A percentile compares a stretch with the other conserved stretches of the same genome.
These are phyloP conservation scores for Cheilosia impressa DNA, from an alignment of 2,888 invertebrate genomes.

Conservation along the genomic window DNA sequence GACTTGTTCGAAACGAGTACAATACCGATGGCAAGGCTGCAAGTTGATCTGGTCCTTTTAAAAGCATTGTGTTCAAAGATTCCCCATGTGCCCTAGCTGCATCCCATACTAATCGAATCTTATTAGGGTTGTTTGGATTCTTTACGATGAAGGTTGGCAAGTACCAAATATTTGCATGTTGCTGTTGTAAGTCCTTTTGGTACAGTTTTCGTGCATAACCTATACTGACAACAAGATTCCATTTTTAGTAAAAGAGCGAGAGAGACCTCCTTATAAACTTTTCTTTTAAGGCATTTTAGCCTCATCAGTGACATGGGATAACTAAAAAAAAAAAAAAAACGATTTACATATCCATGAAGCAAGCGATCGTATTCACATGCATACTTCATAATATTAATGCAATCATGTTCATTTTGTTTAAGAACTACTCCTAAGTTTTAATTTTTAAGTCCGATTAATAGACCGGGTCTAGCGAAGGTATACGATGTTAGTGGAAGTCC, in stretches of 20 bases:
- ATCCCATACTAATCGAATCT: conserved; percentile 77
- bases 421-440: conserved; percentile 39
- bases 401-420: conserved; percentile 5
- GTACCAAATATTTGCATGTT: conserved; percentile 64
- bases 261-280: conserved; percentile 77
- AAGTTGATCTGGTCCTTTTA: conserved; percentile 76
- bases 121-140: conserved; percentile 75
- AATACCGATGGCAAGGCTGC: neutral
- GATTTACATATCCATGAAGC: conserved; percentile 46
- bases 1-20: neutral
- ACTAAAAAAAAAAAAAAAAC: conserved; percentile 11
- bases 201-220: conserved; percentile 78
- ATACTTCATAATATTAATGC: conserved; percentile 34
- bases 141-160: conserved; percentile 76
- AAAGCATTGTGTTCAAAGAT: conserved; percentile 76
- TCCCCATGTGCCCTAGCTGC: conserved; percentile 76
- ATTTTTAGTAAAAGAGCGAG: conserved; percentile 36
- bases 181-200: neutral
- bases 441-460: conserved; percentile 67
- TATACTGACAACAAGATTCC: neutral
- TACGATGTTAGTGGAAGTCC: conserved; percentile 51
- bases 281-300: conserved; percentile 62
- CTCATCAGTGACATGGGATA: conserved; percentile 59
- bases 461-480: conserved; percentile 20
- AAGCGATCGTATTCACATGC: conserved; percentile 59